Base-by-base conservation (phyloP, 2,797 vertebrate species). In the Intellagama lesueurii region DNA sequence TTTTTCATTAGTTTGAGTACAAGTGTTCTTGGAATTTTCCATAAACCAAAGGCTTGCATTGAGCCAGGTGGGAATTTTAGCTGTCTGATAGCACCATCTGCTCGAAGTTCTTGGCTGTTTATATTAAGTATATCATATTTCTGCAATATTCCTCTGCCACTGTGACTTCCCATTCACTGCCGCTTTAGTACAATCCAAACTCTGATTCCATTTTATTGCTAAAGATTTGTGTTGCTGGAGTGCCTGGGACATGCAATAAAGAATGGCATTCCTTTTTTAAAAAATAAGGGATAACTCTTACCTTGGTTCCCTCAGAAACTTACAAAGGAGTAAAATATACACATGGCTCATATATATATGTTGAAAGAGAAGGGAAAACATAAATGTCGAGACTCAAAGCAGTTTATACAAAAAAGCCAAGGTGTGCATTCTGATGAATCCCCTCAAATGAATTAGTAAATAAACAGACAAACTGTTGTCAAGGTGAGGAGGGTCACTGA, bases 71-170 rank as follows among this genome's bases (percentile, higher is more conserved):
- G 68, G 30, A 75, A 73, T 87, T 52, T 73, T 30, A 70, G 28
- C 82, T 79, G 49, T 79, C 73, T 22, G 30, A 78, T 82, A 82
- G 77, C 49, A 32, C 40, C 87, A 91, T 88, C 79, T 83, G 84
- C 75, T 86, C 14, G 14, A 73, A 40, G 68, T 44, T 83, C 72
- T 66, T 79, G 30, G 66, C 81, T 83, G 49, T 83, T 79, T 79
- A 79, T 83, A 87, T 70, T 49, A 49, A 76, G 17, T 64, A 49
- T 86, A 75, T 76, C 12, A 75, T 89, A 75, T 35, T 30, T 66
- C 32, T 49, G 8, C 32, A 87, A 83, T 83, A 83, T 76, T 85
- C 22, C 81, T 85, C 73, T 86, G 49, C 64, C 66, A 60, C 26
- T 87, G 73, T 32, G 85, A 14, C 28, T 76, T 81, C 19, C 28